These are phyloP conservation scores for Seriola aureovittata DNA, from an alignment of 2,113 vertebrate species.

Conservation along the genomic window DNA sequence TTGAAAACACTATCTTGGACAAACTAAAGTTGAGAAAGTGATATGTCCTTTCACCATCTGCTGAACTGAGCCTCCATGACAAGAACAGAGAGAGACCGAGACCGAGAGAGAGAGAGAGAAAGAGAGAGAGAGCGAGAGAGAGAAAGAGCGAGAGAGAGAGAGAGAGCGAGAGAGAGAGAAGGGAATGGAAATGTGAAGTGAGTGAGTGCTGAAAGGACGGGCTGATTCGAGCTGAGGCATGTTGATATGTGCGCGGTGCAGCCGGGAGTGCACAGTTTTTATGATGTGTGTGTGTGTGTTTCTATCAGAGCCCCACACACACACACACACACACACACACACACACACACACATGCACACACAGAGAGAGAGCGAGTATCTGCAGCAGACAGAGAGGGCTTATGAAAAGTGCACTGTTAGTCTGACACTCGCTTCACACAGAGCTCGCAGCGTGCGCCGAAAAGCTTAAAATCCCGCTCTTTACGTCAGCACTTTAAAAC, in stretches of 20 bases:
- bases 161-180: slow-evolving; percentile 15
- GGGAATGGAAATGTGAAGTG: slow-evolving; percentile 51
- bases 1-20: not conserved
- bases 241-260: slow-evolving; percentile 52
- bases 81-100: slow-evolving; percentile 7
- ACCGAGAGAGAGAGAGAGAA: slow-evolving; percentile 11
- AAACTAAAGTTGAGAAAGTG: slow-evolving; percentile 57
- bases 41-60: slow-evolving; percentile 20
- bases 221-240: slow-evolving; percentile 77
- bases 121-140: slow-evolving; percentile 11
- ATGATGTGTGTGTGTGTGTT: slow-evolving; percentile 11
- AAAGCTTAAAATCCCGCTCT: slow-evolving; percentile 48
- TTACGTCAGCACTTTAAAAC: slow-evolving; percentile 37
- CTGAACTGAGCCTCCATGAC: slow-evolving; percentile 40
- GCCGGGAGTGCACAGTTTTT: slow-evolving; percentile 31
- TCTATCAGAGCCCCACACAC: slow-evolving; percentile 3
- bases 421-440: slow-evolving; percentile 44
- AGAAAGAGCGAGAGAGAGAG: slow-evolving; percentile 10
- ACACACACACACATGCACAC: too few species aligned
- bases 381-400: slow-evolving; percentile 54
- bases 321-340: too few species aligned
- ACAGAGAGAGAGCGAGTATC: slow-evolving; percentile 8
- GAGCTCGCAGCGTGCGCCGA: slow-evolving; percentile 7
- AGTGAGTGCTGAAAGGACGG: slow-evolving; percentile 50
- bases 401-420: slow-evolving; percentile 58